These are phyloP conservation scores for Parambassis ranga DNA, from an alignment of 2,797 vertebrate genomes.

Conservation along the genomic window DNA sequence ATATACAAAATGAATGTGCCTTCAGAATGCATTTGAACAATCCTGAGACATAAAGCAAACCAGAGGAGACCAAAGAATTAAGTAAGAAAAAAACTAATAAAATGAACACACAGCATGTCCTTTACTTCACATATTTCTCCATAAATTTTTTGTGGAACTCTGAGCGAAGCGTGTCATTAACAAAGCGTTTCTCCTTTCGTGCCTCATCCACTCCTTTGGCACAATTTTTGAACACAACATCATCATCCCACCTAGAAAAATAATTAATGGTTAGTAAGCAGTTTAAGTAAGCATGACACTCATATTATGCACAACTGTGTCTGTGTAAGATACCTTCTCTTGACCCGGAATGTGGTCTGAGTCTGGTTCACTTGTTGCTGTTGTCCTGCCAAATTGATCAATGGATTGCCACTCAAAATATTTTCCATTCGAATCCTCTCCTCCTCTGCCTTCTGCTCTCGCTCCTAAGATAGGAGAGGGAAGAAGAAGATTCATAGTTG, in stretches of 20 bases:
- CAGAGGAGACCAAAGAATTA: neutral
- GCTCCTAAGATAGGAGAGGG: slow-evolving; percentile 80
- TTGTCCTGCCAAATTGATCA: slow-evolving; percentile 93
- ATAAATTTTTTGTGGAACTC: slow-evolving; percentile 99
- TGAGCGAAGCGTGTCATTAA: slow-evolving; percentile 96
- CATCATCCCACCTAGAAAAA: slow-evolving; percentile 93
- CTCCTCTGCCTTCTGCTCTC: slow-evolving; percentile 97
- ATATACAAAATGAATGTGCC: slow-evolving; percentile 40
- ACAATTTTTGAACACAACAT: slow-evolving; percentile 96
- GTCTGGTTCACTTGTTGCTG: slow-evolving; percentile 73
- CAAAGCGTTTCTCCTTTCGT: slow-evolving; percentile 95
- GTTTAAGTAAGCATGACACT: no score
- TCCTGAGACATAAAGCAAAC: neutral
- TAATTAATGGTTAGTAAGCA: neutral
- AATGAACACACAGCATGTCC: slow-evolving; percentile 3
- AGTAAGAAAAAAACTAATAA: neutral
- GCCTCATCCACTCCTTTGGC: slow-evolving; percentile 96
- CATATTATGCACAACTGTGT: neutral
- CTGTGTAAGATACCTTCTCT: slow-evolving; percentile 86
- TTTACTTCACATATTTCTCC: slow-evolving; percentile 99
- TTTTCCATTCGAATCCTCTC: slow-evolving; percentile 99
- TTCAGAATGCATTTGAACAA: slow-evolving; percentile 3
- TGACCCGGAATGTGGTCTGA: slow-evolving; percentile 91
- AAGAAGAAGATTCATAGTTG: no score
- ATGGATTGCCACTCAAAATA: slow-evolving; percentile 95